A percentile compares a stretch with the other conserved stretches of the same genome.
phyloP scores from a whole-genome alignment of 2,888 invertebrate genomes.

The Macrosiphum euphorbiae region DNA sequence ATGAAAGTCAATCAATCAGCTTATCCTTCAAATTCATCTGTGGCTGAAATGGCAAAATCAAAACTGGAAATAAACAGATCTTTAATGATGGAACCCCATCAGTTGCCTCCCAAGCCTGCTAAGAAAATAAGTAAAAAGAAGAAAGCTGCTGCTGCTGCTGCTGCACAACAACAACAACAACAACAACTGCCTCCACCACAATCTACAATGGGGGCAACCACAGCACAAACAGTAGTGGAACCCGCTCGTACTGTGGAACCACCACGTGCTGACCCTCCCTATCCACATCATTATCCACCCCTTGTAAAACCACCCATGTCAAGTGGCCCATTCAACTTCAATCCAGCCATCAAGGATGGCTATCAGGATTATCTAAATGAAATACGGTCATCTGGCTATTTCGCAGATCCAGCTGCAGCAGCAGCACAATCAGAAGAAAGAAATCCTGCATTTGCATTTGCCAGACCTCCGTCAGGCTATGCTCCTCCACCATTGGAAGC shows the following conservation, averaged over 20 bases:
- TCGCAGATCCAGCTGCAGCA: constrained; percentile 71
- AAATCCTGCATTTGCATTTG: constrained; percentile 69
- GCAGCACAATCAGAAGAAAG: constrained; percentile 68
- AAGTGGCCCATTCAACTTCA: constrained; percentile 88
- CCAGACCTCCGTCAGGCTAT: constrained; percentile 73
- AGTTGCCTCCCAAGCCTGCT: neutral
- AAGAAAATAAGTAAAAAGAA: constrained; percentile 64
- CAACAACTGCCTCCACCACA: constrained; percentile 63
- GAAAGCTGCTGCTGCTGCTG: constrained; percentile 41
- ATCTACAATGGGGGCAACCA: constrained; percentile 29
- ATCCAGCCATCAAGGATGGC: constrained; percentile 76
- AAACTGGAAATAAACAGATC: constrained; percentile 58
- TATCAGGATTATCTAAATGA: constrained; percentile 77
- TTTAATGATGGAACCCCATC: constrained; percentile 40
- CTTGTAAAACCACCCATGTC: constrained; percentile 78
- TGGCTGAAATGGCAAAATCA: constrained; percentile 47
- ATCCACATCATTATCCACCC: constrained; percentile 70
- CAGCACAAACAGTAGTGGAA: constrained; percentile 53
- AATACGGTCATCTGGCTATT: constrained; percentile 71
- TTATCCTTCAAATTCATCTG: constrained; percentile 41
- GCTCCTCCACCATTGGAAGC: constrained; percentile 70
- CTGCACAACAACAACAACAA: neutral
- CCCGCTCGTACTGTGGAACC: constrained; percentile 53
- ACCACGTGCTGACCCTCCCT: constrained; percentile 28
- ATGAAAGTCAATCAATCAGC: constrained; percentile 54